Evolutionary conservation across 2,888 invertebrate genomes (phyloP), one percentile per base, ranked within the genome.

Genomic region (Synanthedon andrenaeformis): DNA sequence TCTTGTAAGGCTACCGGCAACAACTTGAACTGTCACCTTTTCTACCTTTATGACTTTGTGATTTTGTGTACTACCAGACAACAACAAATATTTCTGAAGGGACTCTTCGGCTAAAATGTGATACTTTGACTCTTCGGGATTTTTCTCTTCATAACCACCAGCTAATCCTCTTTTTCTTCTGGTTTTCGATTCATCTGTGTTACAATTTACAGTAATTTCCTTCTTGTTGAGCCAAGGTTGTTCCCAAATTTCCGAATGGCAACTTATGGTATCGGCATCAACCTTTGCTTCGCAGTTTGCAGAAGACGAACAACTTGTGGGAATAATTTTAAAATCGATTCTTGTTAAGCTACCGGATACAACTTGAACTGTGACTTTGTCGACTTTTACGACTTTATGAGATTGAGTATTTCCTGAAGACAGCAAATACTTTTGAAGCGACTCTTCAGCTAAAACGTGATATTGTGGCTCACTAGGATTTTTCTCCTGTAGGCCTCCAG

Each of bases 201-300:
- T 49, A 48, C 70, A 71, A 3, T 52, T 51, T 1, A 67, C 67
- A 3, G 57, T 52, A n/a, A 69, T 62, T 51, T 88, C 71, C 1
- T 74, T 76, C 42, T 77, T 70, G 0, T 69, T 59, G n/a, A 89
- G 45, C 92, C 92, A 92, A 1, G 86, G 76, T 53, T 79, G 82
- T 19, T 90, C 87, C 91, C 90, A 92, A 42, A 91, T 78, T 41
- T 72, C 60, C 23, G 90, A 76, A 35, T 74, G 56, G 59, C 90
- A 91, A 49, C 49, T 49, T 49, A 49, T 19, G 17, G 23, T 23
- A 19, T 49, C 5, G 35, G 42, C 45, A n/a, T 42, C 12, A 12
- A 14, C 35, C 41, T 45, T 3, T 42, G 13, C n/a, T 54, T 42
- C 14, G 12, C 17, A 17, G 12, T 49, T 49, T 12, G 23, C 12